phyloP scores from a whole-genome alignment of 1,140 invertebrate genomes.

The Spodoptera litura region DNA sequence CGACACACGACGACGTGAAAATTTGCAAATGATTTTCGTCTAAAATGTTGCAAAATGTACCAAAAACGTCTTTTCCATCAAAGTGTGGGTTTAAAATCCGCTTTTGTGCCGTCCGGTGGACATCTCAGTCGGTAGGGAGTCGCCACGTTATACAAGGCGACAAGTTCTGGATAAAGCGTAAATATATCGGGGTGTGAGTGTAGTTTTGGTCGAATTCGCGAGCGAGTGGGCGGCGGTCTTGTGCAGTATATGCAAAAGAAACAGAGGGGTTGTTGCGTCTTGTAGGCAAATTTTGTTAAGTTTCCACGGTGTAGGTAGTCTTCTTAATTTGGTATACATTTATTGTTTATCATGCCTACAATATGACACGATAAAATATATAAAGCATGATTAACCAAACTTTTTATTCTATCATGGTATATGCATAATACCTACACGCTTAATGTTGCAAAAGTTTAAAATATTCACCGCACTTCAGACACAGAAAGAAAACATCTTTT shows the following conservation, averaged over 20 bases:
- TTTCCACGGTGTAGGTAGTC: background rate
- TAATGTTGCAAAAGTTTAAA: no score
- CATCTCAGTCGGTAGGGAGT: slow-evolving; percentile 8
- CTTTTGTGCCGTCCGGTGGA: slow-evolving; percentile 25
- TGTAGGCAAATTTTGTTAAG: background rate
- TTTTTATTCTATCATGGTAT: no score
- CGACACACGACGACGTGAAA: background rate
- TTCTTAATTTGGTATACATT: no score
- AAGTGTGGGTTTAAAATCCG: slow-evolving; percentile 4
- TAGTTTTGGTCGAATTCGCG: slow-evolving; percentile 78
- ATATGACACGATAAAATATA: no score
- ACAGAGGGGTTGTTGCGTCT: slow-evolving; percentile 47
- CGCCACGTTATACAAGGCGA: slow-evolving; percentile 53
- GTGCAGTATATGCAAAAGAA: slow-evolving; percentile 58
- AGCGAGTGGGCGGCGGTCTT: slow-evolving; percentile 68
- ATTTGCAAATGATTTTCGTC: background rate
- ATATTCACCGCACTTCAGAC: no score
- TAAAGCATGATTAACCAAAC: no score
- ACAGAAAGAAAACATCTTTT: no score
- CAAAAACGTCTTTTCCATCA: slow-evolving; percentile 15
- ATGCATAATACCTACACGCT: no score
- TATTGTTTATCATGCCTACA: no score
- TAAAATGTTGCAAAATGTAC: background rate
- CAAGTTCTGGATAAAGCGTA: slow-evolving; percentile 75
- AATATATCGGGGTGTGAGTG: slow-evolving; percentile 76